Evolutionary conservation across 2,888 invertebrate genomes (phyloP).

Genomic region (Drosophila neonasuta): DNA sequence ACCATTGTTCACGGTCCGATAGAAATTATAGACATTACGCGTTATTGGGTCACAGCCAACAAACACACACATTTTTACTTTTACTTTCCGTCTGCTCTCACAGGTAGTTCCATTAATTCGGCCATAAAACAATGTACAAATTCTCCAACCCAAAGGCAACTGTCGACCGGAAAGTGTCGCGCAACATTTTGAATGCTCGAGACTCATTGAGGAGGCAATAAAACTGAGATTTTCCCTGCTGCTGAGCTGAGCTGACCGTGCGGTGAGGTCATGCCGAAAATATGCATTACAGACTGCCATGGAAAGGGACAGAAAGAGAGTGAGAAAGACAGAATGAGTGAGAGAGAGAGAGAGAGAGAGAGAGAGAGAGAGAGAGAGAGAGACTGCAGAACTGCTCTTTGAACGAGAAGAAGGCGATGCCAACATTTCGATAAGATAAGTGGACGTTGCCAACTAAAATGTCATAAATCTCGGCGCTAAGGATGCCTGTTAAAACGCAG

Average conservation of each 20-base stretch:
- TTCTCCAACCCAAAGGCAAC: not conserved
- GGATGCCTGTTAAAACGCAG: slow-evolving; percentile 76
- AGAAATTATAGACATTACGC: slow-evolving; percentile 45
- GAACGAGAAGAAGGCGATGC: slow-evolving; percentile 70
- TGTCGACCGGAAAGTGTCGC: slow-evolving; percentile 36
- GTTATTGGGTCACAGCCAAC: slow-evolving; percentile 64
- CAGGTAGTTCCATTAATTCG: slow-evolving; percentile 68
- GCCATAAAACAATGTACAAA: slow-evolving; percentile 43
- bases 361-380: too few species aligned
- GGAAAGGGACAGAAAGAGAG: not conserved
- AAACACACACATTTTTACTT: slow-evolving; percentile 40
- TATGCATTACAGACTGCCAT: slow-evolving; percentile 49
- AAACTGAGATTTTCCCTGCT: slow-evolving; percentile 43
- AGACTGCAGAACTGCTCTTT: slow-evolving; percentile 14
- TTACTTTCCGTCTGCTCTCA: slow-evolving; percentile 55
- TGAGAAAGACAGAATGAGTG: not conserved
- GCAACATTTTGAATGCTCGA: slow-evolving; percentile 40
- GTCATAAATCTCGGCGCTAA: slow-evolving; percentile 82
- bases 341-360: too few species aligned
- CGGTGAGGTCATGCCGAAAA: slow-evolving; percentile 65
- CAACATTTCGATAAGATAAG: slow-evolving; percentile 82
- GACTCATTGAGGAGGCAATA: slow-evolving; percentile 51
- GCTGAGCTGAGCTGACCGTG: slow-evolving; percentile 26
- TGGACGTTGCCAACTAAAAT: slow-evolving; percentile 82
- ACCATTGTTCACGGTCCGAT: slow-evolving; percentile 25